A percentile compares a stretch with the other conserved stretches of the same genome.
These are phyloP conservation scores for Aldabrachelys gigantea DNA, from an alignment of 2,113 vertebrate genomes.

Conservation along the genomic window DNA sequence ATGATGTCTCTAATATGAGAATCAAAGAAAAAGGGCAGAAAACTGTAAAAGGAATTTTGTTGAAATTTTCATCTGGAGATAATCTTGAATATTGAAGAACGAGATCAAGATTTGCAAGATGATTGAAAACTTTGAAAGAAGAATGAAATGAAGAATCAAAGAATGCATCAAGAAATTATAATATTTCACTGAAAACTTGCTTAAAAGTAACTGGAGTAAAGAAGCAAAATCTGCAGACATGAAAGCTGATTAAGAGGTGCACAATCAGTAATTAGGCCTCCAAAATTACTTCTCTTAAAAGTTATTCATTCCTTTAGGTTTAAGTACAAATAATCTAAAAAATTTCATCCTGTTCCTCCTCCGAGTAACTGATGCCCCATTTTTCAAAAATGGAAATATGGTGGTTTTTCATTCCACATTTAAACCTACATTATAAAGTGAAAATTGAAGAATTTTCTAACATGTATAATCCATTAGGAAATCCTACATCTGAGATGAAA, in stretches of 20 bases:
- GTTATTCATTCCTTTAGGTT: background rate
- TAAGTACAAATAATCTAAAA: background rate
- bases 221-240: background rate
- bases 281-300: background rate
- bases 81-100: background rate
- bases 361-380: background rate
- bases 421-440: background rate
- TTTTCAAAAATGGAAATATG: background rate
- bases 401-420: background rate
- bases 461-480: background rate
- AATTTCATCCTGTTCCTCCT: background rate
- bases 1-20: background rate
- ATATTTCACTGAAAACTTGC: background rate
- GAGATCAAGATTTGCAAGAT: background rate
- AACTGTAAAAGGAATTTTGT: background rate
- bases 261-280: rapidly evolving
- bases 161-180: background rate
- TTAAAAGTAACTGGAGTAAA: background rate
- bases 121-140: background rate
- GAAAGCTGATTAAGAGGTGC: background rate
- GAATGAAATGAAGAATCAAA: background rate
- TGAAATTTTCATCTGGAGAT: background rate
- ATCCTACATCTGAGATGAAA: too few species aligned
- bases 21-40: background rate
- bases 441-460: background rate